These are phyloP conservation scores for Microcebus jonahi DNA, from an alignment of 2,113 vertebrate species.

Conservation along the genomic window DNA sequence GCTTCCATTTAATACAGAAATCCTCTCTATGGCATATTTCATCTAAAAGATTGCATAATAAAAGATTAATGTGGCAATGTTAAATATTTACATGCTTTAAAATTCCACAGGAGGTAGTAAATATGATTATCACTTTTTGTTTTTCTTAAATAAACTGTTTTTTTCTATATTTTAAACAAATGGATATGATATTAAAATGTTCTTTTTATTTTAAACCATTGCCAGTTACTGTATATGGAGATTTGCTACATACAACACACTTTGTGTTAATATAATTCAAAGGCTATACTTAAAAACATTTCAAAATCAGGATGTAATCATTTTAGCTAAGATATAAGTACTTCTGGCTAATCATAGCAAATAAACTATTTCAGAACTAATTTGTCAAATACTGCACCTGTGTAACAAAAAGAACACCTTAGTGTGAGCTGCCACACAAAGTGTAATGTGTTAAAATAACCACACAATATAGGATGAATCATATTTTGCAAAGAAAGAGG, in stretches of 20 bases:
- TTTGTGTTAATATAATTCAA: slow-evolving; percentile 39
- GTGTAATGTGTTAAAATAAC: neutral
- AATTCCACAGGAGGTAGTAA: neutral
- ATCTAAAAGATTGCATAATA: neutral
- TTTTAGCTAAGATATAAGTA: slow-evolving; percentile 14
- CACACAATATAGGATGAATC: neutral
- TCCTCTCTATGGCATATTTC: neutral
- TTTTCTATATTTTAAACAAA: slow-evolving; percentile 27
- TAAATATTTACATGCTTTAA: slow-evolving; percentile 36
- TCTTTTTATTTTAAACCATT: slow-evolving; percentile 32
- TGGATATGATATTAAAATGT: neutral
- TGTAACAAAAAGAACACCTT: neutral
- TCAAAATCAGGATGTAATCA: neutral
- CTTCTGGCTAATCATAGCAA: neutral
- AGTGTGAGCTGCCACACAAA: neutral
- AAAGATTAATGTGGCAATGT: slow-evolving; percentile 20
- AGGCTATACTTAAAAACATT: neutral
- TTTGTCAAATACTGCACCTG: neutral
- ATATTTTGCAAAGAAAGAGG: neutral
- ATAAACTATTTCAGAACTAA: neutral
- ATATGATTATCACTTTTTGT: neutral
- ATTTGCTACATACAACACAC: neutral
- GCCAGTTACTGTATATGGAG: neutral
- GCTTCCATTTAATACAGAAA: neutral
- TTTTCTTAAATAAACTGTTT: slow-evolving; percentile 13